A percentile compares a stretch with the other conserved stretches of the same genome.
Conservation (phyloP, 2,113 vertebrate genomes). For the Heteronetta atricapilla region DNA sequence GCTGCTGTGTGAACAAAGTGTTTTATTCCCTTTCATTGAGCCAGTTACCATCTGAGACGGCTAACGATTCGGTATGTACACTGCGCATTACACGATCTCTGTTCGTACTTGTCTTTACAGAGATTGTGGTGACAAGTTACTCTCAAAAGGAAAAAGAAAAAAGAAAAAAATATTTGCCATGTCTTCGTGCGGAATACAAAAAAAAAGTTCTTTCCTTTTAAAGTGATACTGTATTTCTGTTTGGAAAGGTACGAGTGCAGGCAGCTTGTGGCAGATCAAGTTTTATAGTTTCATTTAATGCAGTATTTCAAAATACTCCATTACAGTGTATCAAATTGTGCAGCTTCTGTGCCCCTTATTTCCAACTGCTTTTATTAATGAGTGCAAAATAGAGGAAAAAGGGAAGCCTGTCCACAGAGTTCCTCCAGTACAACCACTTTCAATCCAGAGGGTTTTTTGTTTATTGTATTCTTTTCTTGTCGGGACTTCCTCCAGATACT, state of each 20-base stretch:
- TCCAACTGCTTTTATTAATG: background rate
- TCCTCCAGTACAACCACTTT: background rate
- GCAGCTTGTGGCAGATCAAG: background rate
- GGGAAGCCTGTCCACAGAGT: background rate
- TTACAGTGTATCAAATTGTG: background rate
- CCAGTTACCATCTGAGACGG: background rate
- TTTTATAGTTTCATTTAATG: background rate
- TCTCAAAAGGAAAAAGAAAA: background rate
- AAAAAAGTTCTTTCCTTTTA: background rate
- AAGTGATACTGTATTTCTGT: background rate
- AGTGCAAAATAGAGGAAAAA: background rate
- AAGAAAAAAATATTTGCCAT: background rate
- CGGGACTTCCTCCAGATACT: background rate
- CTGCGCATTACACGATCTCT: background rate
- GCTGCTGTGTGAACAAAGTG: background rate
- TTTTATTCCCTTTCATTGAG: background rate
- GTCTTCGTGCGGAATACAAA: background rate
- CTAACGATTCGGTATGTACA: background rate
- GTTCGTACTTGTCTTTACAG: background rate
- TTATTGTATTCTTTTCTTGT: background rate
- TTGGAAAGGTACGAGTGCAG: background rate
- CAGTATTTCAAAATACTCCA: background rate
- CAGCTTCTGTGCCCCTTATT: background rate
- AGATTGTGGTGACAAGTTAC: background rate
- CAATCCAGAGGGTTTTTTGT: background rate